phyloP scores from a whole-genome alignment of 2,113 vertebrate genomes.

The Oenanthe melanoleuca region DNA sequence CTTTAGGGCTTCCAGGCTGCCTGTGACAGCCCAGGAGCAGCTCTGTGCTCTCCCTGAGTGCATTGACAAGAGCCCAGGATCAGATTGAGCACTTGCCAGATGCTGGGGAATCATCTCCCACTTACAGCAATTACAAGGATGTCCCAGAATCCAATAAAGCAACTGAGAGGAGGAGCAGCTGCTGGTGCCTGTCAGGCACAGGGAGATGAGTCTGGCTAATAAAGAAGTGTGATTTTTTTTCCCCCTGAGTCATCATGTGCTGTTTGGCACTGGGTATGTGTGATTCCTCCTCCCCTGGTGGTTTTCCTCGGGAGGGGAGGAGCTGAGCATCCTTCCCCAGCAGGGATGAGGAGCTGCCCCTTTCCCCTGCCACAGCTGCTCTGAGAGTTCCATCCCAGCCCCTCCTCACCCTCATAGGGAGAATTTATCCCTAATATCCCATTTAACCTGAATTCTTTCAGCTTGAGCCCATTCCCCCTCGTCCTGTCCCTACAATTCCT shows the following conservation, averaged over 20 bases:
- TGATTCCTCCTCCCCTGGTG: neutral
- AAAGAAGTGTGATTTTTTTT: neutral
- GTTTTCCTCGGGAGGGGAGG: neutral
- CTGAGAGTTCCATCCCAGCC: neutral
- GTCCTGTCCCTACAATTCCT: neutral
- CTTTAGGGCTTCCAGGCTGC: neutral
- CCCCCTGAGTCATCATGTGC: neutral
- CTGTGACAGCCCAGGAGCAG: neutral
- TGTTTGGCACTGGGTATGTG: neutral
- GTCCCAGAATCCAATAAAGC: constrained; percentile 35
- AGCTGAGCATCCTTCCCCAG: neutral
- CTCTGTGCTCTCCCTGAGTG: neutral
- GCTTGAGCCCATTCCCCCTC: neutral
- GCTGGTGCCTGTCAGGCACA: neutral
- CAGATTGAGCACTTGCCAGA: neutral
- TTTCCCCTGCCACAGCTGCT: neutral
- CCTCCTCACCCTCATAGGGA: neutral
- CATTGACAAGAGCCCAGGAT: neutral
- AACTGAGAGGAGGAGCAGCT: neutral
- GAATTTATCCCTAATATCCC: neutral
- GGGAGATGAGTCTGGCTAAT: neutral
- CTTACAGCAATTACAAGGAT: constrained; percentile 13
- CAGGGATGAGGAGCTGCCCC: neutral
- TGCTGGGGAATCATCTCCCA: constrained; percentile 20
- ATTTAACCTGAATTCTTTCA: neutral